These are phyloP conservation scores for Lytechinus pictus DNA, from an alignment of 35 echinoderm and acorn worm genomes.

Conservation along the genomic window DNA sequence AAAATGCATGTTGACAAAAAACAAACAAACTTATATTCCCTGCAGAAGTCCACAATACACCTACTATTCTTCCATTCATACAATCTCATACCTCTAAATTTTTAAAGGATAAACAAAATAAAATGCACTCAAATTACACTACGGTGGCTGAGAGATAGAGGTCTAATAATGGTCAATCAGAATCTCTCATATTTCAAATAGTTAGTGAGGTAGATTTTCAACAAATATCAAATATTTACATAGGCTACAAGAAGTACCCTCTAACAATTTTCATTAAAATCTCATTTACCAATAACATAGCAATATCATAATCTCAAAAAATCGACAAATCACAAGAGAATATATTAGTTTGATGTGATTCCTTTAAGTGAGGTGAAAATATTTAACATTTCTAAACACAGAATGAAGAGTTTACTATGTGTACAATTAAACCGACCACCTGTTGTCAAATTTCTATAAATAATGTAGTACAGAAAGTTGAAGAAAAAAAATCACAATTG, in stretches of 20 bases:
- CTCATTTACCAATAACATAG: neutral
- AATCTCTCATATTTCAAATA: neutral
- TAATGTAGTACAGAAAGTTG: neutral
- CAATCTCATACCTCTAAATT: neutral
- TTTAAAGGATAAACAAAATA: neutral
- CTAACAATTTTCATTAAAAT: constrained; percentile 13
- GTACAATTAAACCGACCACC: neutral
- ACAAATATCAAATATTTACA: constrained; percentile 15
- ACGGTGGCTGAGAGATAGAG: neutral
- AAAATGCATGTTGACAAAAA: neutral
- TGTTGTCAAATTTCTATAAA: neutral
- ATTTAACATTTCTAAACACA: neutral
- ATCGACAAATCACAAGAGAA: neutral
- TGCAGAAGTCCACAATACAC: neutral
- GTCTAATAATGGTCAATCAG: neutral
- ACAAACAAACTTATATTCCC: neutral
- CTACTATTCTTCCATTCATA: neutral
- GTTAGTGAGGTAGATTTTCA: constrained; percentile 10
- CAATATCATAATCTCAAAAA: neutral
- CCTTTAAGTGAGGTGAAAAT: neutral
- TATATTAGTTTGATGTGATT: neutral
- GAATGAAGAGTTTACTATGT: neutral
- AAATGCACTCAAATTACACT: neutral
- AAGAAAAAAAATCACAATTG: neutral
- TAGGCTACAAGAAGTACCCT: neutral